Base-by-base conservation (phyloP, 1,140 invertebrate genomes). In the Trichogramma pretiosum region DNA sequence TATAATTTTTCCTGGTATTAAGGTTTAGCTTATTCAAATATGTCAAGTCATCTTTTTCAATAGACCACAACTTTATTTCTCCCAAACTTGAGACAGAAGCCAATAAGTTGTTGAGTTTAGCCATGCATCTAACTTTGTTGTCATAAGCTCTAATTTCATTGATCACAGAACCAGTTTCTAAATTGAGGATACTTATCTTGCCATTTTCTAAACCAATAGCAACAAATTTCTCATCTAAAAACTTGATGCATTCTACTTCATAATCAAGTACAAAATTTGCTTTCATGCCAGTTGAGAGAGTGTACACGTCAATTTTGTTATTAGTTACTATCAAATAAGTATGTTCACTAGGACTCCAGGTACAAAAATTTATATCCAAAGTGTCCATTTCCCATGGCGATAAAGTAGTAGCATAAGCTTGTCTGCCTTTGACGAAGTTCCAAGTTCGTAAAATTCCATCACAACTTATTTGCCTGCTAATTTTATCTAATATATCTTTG, bases 381-480 rank as follows among this genome's bases (percentile, higher is more conserved):
- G 77, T 61, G 57, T 73, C 55, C 1, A 54, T 22, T 63, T 73
- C 65, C 68, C 78, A 63, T 35, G 74, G 81, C 16, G 75, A 72
- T 18, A 96, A 67, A 66, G 96, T 94, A 3, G 84, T 91, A 1
- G 85, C 83, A 65, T 88, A 97, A 3, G 91, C 89, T 60, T 79
- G 79, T 54, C 89, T 76, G 0, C 92, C 93, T 72, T 92, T 94
- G 0, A 97, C 73, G 47, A 97, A 72, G 74, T 98, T 94, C 93
- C 93, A 98, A 1, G 91, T 94, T 56, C 84, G 74, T 17, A 97
- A 68, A 3, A 84, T 84, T 47, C 80, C 81, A 68, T 88, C 5
- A 98, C 63, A 3, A 89, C 87, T 46, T 97, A 58, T 73, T 93
- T 93, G 5, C 90, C 89, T 58, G 82, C 83, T 8, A 3, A 93